Evolutionary conservation across 2,113 vertebrate species (phyloP).

Genomic region (Oxyura jamaicensis): DNA sequence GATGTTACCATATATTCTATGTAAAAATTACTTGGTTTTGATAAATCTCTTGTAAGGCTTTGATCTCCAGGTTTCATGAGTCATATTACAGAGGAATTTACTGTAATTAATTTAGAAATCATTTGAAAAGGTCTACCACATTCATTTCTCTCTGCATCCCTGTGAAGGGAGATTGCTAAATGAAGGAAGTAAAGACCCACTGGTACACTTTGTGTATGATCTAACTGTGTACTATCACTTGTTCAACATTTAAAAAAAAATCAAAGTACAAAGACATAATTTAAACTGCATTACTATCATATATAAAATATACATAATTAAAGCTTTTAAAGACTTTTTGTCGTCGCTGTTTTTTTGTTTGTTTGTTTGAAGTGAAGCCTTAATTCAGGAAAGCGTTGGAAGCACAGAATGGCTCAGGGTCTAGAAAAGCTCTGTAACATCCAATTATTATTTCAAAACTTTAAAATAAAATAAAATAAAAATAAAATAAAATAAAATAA

Average conservation of each 20-base stretch:
- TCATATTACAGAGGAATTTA: constrained; percentile 49
- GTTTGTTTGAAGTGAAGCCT: background rate
- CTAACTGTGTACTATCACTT: background rate
- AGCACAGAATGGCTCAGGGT: background rate
- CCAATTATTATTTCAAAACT: background rate
- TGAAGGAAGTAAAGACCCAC: background rate
- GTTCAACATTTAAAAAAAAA: background rate
- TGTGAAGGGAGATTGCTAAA: background rate
- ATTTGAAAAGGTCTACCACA: constrained; percentile 26
- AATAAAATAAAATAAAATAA: too few relatives aligned
- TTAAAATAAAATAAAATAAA: too few relatives aligned
- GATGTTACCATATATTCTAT: background rate
- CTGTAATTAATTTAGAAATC: constrained; percentile 54
- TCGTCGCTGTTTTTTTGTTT: background rate
- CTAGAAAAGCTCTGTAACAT: background rate
- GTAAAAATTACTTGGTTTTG: constrained; percentile 53
- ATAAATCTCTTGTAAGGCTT: constrained; percentile 54
- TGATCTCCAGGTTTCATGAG: constrained; percentile 60
- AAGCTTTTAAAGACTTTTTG: background rate
- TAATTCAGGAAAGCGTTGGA: background rate
- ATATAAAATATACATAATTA: background rate
- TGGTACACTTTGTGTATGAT: background rate
- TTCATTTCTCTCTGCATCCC: background rate
- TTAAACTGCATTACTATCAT: background rate
- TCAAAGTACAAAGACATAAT: background rate